Base-by-base conservation (phyloP, 2,797 vertebrate genomes). In the Hipposideros larvatus region DNA sequence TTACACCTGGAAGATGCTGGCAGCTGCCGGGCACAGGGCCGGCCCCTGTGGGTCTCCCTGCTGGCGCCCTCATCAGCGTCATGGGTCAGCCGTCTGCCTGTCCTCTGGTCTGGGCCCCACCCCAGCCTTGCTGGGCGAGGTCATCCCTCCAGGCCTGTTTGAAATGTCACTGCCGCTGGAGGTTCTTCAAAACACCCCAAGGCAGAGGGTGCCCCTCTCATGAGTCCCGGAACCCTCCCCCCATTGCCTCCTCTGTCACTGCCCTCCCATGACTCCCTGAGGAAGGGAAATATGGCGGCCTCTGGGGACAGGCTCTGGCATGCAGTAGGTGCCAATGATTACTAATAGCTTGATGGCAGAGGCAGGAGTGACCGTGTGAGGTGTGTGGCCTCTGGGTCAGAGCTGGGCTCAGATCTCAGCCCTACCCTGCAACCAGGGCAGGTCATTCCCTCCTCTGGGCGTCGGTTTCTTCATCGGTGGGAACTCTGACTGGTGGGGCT, bases 11-110 rank as follows among this genome's bases (percentile, higher is more conserved):
- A 59, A 18, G 2, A 4, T 5, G 5, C 8, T 1, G 7, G 10
- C 18, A 28, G 22, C 0, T 37, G 46, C 28, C 14, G 46, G 19
- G 31, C 11, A 6, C 41, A 26, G 31, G 11, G 46, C 8, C 1
- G 11, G 46, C 78, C 77, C 46, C 78, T 26, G 2, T 2, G 4
- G 6, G 6, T 31, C 14, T 57, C 26, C 57, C 7, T 21, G 57
- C 55, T 2, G 0, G 13, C 0, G 2, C 4, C 37, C 21, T 18
- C 18, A 6, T 46, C 5, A 0, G 11, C 1, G 4, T 15, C 6
- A 1, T 0, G 31, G 24, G 26, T 48, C n/a, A 11, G 26, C 13
- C 22, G n/a, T 9, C 18, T 21, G 22, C 71, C n/a, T 14, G 31
- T 41, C 31, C 0, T 8, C 0, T 8, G 0, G 28, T 18, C 53